Percentiles rank a stretch among this genome's conserved stretches.
These are phyloP conservation scores for Bradypus variegatus DNA, from an alignment of 2,797 vertebrate species.

Conservation along the genomic window DNA sequence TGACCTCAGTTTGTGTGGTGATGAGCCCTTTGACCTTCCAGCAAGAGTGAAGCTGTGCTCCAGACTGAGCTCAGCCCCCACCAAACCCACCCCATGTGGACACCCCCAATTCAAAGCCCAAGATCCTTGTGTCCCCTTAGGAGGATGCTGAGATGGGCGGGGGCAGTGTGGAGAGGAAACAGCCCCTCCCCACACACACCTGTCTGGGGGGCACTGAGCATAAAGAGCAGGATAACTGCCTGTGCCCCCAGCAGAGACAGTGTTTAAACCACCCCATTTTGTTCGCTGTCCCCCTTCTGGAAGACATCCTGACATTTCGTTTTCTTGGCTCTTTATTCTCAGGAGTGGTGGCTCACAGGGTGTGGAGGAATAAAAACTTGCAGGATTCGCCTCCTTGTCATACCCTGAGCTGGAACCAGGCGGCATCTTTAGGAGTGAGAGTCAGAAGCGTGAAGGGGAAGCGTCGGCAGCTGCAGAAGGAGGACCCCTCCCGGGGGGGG, in stretches of 20 bases:
- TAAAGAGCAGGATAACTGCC: rapidly evolving
- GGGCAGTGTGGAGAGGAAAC: neutral
- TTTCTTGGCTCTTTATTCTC: neutral
- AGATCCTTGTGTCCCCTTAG: neutral
- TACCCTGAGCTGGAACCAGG: too few relatives aligned
- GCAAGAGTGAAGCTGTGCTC: neutral
- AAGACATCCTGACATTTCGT: neutral
- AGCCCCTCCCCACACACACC: neutral
- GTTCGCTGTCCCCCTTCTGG: neutral
- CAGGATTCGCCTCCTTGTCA: neutral
- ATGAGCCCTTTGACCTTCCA: neutral
- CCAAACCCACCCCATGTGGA: neutral
- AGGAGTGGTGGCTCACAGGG: neutral
- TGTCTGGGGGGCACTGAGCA: neutral
- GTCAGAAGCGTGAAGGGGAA: too few relatives aligned
- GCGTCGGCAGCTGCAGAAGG: too few relatives aligned
- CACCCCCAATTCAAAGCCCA: neutral
- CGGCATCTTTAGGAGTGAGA: too few relatives aligned
- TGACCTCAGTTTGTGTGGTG: too few relatives aligned
- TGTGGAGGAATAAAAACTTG: neutral
- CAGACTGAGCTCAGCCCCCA: neutral
- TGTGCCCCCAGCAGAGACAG: neutral
- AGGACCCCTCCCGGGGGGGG: too few relatives aligned
- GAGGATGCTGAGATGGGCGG: neutral
- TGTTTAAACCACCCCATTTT: neutral